Evolutionary conservation across 1,140 invertebrate genomes (phyloP), one percentile per base, ranked within the genome.

Genomic region (Venturia canescens): DNA sequence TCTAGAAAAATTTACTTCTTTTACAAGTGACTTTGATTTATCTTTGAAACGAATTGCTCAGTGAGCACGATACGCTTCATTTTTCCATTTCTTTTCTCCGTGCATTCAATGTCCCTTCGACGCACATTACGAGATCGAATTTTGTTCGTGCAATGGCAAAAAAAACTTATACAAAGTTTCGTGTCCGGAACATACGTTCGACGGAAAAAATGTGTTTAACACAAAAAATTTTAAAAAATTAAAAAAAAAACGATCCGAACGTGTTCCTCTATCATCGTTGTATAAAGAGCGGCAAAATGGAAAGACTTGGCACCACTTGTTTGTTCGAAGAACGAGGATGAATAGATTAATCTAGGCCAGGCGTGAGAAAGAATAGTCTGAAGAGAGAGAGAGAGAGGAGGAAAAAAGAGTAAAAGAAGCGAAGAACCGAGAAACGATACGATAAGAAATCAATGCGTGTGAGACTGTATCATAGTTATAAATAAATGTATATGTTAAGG

Each of bases 381-480:
- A 85, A 81, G 16, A 83, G 85, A 81, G 84, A 81, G 16, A 84
- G 85, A 80, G 78, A 85, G 84, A 86, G 57, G 38, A 70, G 80
- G 81, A 53, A 23, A 83, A 82, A 81, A 80, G 80, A 84, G 80
- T 15, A 84, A 86, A 81, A 84, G 63, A 69, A 79, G 83, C 80
- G 18, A 53, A 53, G 48, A 53, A 53, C 31, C 77, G 76, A 83
- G 84, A 86, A 80, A 83, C 84, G 83, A 80, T 85, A 84, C 44
- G 81, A 82, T 75, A 87, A 86, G 86, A 84, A 87, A 89, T 88
- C 85, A 88, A 44, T 88, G 88, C 85, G 87, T 89, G 88, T 86
- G 86, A 89, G 89, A 89, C 86, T 91, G 89, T 90, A 91, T 87
- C 84, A 89, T 89, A 90, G 86, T 88, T 90, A 91, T 87, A 89